A percentile compares a stretch with the other conserved stretches of the same genome.
phyloP scores from a whole-genome alignment of 1,140 invertebrate species.

The Sarcophaga peregrina region DNA sequence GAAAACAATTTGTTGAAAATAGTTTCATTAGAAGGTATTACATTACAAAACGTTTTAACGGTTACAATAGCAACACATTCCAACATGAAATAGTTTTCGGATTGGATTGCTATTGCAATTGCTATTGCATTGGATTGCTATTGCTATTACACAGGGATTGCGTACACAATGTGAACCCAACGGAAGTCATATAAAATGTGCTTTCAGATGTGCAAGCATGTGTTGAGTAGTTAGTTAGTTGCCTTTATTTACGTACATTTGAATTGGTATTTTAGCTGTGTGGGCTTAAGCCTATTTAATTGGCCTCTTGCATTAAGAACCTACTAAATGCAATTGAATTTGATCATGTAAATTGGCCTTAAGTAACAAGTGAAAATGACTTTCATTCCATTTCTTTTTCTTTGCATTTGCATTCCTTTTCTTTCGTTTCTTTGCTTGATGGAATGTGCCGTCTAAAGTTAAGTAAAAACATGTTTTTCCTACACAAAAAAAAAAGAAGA shows the following conservation, averaged over 20 bases:
- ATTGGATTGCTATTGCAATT: no score
- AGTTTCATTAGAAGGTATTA: slow-evolving; percentile 37
- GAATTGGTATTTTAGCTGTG: slow-evolving; percentile 22
- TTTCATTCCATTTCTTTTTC: no score
- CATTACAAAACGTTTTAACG: slow-evolving; percentile 36
- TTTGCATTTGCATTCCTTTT: no score
- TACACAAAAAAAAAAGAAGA: no score
- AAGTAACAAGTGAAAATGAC: background rate
- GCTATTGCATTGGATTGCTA: no score
- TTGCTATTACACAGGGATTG: no score
- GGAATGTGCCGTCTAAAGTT: no score
- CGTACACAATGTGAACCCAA: background rate
- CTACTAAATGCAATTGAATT: slow-evolving; percentile 43
- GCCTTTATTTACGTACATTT: background rate
- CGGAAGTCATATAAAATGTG: slow-evolving; percentile 11
- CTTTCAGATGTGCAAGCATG: background rate
- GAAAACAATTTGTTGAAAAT: slow-evolving; percentile 38
- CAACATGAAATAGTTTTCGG: background rate
- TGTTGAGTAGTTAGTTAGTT: slow-evolving; percentile 5
- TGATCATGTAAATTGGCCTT: slow-evolving; percentile 44
- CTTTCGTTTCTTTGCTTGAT: no score
- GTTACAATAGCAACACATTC: slow-evolving; percentile 23
- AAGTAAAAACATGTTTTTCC: no score
- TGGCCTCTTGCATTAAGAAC: slow-evolving; percentile 41
- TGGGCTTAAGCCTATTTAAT: slow-evolving; percentile 43